These are phyloP conservation scores for Rhinoptilus africanus DNA, from an alignment of 2,113 vertebrate genomes.

Conservation along the genomic window DNA sequence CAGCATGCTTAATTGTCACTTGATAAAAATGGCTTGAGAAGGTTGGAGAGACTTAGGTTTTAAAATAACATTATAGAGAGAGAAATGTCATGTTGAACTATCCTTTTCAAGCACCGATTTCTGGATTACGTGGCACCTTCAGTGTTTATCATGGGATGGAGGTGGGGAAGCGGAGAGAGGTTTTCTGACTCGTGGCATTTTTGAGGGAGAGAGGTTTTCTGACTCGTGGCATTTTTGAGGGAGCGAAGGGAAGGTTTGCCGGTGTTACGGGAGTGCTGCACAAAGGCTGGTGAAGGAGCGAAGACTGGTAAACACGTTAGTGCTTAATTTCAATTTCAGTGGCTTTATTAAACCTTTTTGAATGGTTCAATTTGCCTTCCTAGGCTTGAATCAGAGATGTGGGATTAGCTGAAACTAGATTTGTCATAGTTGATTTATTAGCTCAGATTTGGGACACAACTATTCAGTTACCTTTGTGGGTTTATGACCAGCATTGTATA, in stretches of 20 bases:
- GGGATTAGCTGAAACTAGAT: background rate
- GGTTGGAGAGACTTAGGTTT: background rate
- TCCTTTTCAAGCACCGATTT: background rate
- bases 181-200: background rate
- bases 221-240: background rate
- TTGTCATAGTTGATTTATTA: background rate
- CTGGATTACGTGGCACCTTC: background rate
- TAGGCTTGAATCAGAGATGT: background rate
- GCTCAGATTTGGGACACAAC: background rate
- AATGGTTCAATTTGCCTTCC: background rate
- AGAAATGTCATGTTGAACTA: background rate
- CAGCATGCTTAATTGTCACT: background rate
- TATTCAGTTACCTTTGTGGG: background rate
- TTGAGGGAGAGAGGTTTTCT: background rate
- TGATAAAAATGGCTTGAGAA: background rate
- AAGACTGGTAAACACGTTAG: background rate
- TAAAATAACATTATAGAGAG: background rate
- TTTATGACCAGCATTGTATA: accelerated
- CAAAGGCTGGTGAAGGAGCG: background rate
- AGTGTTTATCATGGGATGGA: background rate
- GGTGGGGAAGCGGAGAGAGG: background rate
- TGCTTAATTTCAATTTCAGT: background rate
- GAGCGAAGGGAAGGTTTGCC: background rate
- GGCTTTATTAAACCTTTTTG: background rate
- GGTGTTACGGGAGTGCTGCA: background rate